phyloP scores from a whole-genome alignment of 2,888 invertebrate genomes.

The Melangyna quadrimaculata region DNA sequence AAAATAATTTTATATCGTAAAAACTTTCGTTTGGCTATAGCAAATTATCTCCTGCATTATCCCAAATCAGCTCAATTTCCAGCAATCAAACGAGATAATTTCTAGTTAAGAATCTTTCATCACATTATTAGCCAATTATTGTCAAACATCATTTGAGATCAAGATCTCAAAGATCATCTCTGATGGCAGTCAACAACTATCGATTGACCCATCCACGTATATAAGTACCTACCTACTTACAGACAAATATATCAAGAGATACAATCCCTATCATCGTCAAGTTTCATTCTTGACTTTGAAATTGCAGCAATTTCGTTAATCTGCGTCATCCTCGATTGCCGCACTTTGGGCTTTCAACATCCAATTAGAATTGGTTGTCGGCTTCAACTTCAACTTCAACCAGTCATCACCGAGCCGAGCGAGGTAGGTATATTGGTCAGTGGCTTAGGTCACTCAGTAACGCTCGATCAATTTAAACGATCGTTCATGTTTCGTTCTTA shows the following conservation, averaged over 20 bases:
- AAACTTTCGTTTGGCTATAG: neutral
- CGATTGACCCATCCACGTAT: constrained; percentile 60
- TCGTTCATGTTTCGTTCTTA: constrained; percentile 46
- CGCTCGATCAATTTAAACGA: constrained; percentile 68
- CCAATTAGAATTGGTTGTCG: constrained; percentile 58
- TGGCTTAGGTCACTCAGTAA: constrained; percentile 61
- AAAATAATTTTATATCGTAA: neutral
- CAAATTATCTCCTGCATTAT: neutral
- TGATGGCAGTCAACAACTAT: constrained; percentile 52
- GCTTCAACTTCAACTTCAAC: neutral
- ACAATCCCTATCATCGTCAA: neutral
- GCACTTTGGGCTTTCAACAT: constrained; percentile 1
- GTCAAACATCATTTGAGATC: constrained; percentile 53
- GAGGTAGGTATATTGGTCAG: constrained; percentile 6
- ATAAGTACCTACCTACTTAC: neutral
- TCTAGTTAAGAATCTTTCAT: neutral
- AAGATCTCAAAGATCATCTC: constrained; percentile 55
- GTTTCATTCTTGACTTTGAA: constrained; percentile 48
- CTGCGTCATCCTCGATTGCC: constrained; percentile 57
- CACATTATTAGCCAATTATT: constrained; percentile 63
- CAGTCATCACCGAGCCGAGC: neutral
- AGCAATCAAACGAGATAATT: constrained; percentile 10
- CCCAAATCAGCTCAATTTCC: constrained; percentile 30
- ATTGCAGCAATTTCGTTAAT: constrained; percentile 69
- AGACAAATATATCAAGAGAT: neutral